Evolutionary conservation across 2,797 vertebrate genomes (phyloP), one percentile per base, ranked within the genome.

Genomic region (Vespertilio murinus): DNA sequence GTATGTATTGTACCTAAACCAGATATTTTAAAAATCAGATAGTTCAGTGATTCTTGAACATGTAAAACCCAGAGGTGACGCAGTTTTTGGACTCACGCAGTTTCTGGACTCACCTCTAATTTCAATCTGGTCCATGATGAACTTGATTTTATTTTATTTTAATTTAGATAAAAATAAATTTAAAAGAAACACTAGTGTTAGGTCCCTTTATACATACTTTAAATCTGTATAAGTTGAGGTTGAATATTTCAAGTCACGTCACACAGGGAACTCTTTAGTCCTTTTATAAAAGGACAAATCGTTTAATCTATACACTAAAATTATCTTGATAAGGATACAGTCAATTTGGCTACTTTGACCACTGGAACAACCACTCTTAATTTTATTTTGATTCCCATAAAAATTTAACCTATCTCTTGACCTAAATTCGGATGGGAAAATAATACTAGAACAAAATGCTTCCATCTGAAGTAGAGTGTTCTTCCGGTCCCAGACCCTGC

Each of bases 371-470:
- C 9, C 65, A 33, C 42, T 56, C 1, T 71, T 65, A 30, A 54
- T 84, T 92, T 90, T 81, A 65, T 73, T 56, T 82, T 87, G 77
- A 77, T 93, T 86, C 71, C 45, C n/a, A 71, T 94, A 38, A 91
- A 95, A 80, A 49, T 56, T 54, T 82, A 96, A 88, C 42, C 85
- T 89, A 70, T 80, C 6, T 69, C 59, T 12, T 84, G 74, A 87
- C 47, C 84, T 96, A 95, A 77, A 90, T 70, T 59, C 86, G 87
- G 89, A 90, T 94, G 91, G 90, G 85, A 96, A 96, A 91, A 71
- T 56, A 94, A 8, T 69, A 79, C 75, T 69, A 40, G 85, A 35
- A 91, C 40, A 80, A 92, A 90, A 45, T 47, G 65, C 9, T 89
- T 91, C 49, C 81, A 42, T 93, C 70, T 97, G 97, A 95, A 96